Evolutionary conservation across 2,888 invertebrate species (phyloP).

Genomic region (Brassicogethes aeneus): DNA sequence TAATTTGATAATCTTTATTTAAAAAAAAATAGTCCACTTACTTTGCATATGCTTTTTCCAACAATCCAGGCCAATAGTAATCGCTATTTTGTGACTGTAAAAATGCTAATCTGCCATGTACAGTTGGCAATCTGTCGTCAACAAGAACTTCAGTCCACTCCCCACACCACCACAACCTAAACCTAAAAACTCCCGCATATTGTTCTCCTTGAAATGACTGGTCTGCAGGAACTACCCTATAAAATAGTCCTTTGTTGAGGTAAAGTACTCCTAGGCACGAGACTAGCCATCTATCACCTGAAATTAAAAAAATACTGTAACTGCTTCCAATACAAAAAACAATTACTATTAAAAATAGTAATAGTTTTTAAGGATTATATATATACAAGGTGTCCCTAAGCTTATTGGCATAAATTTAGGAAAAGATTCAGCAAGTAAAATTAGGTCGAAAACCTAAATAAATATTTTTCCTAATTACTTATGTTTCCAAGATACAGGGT

Average conservation of each 20-base stretch:
- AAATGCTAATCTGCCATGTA: conserved; percentile 78
- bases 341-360: too few species aligned
- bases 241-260: conserved; percentile 79
- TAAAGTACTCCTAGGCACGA: conserved; percentile 80
- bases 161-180: conserved; percentile 90
- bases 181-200: conserved; percentile 76
- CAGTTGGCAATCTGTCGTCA: conserved; percentile 82
- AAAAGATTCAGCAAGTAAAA: too few species aligned
- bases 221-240: conserved; percentile 85
- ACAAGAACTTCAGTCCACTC: conserved; percentile 87
- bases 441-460: too few species aligned
- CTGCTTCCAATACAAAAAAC: too few species aligned
- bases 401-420: too few species aligned
- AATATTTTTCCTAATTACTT: too few species aligned
- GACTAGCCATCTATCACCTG: conserved; percentile 86
- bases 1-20: too few species aligned
- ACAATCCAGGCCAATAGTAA: conserved; percentile 80
- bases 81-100: conserved; percentile 71
- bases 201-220: conserved; percentile 65
- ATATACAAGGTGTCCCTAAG: too few species aligned
- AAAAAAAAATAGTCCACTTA: too few species aligned
- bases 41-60: conserved; percentile 93
- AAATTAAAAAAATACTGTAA: conserved; percentile 20
- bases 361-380: too few species aligned
- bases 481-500: too few species aligned